phyloP scores from a whole-genome alignment of 2,113 vertebrate genomes.

The Oreochromis aureus region DNA sequence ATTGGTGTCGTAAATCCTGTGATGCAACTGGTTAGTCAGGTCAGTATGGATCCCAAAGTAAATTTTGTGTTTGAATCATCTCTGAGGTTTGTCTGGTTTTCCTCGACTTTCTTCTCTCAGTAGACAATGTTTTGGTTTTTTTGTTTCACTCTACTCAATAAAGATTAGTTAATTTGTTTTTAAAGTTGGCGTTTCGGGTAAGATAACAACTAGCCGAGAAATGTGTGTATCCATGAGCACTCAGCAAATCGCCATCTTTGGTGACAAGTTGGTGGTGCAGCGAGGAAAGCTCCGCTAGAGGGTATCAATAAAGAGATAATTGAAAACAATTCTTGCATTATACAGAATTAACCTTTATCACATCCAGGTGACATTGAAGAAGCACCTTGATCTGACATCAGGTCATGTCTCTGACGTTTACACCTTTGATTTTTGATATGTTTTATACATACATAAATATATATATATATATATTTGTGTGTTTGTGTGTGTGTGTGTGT shows the following conservation, averaged over 20 bases:
- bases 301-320: not conserved
- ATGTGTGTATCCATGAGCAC: conserved; percentile 71
- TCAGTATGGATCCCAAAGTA: not conserved
- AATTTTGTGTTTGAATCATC: not conserved
- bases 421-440: not conserved
- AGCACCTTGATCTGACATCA: not conserved
- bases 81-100: not conserved
- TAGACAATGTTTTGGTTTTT: not conserved
- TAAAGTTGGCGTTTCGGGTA: conserved; percentile 21
- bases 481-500: not conserved
- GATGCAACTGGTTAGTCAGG: not conserved
- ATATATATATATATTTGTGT: too few relatives aligned
- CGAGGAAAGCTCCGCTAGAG: conserved; percentile 6
- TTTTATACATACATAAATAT: too few relatives aligned
- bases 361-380: not conserved
- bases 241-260: conserved; percentile 74
- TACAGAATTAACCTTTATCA: not conserved
- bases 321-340: not conserved
- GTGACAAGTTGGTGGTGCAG: conserved; percentile 58
- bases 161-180: not conserved
- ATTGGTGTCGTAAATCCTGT: not conserved
- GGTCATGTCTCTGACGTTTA: not conserved
- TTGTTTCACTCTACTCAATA: not conserved
- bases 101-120: not conserved
- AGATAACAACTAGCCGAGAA: conserved; percentile 53